Conservation (phyloP, 2,113 vertebrate genomes). For the Pollimyrus isidori region DNA sequence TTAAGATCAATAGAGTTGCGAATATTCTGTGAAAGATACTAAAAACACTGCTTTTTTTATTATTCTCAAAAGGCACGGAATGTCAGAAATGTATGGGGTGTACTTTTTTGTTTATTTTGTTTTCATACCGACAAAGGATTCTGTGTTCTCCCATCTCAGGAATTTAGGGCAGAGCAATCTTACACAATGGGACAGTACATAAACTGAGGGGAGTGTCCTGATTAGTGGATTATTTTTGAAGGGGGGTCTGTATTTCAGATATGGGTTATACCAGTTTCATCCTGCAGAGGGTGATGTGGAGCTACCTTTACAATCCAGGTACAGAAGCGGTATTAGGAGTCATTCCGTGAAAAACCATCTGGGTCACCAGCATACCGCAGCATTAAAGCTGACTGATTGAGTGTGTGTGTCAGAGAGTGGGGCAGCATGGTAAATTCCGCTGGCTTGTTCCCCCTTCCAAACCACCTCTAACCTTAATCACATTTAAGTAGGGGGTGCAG, state of each 20-base stretch:
- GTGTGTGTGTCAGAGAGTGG: not conserved
- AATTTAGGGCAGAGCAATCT: not conserved
- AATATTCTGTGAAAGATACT: not conserved
- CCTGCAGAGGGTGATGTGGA: not conserved
- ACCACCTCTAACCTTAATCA: not conserved
- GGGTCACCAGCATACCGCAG: not conserved
- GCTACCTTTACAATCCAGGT: not conserved
- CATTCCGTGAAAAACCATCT: not conserved
- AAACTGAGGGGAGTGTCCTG: not conserved
- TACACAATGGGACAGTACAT: not conserved
- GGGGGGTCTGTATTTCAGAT: not conserved
- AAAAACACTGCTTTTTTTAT: not conserved
- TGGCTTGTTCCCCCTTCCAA: not conserved
- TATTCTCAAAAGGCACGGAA: not conserved
- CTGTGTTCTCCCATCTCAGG: not conserved
- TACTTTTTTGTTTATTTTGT: not conserved
- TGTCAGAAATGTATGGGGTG: not conserved
- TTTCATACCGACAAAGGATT: not conserved
- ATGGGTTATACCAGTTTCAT: not conserved
- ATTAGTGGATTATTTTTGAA: not conserved
- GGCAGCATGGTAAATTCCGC: not conserved
- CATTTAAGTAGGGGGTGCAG: not conserved
- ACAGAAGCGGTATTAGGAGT: not conserved
- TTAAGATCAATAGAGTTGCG: not conserved
- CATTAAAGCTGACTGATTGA: conserved; percentile 8